These are phyloP conservation scores for Oryzaephilus surinamensis DNA, from an alignment of 1,140 invertebrate genomes.

Conservation along the genomic window DNA sequence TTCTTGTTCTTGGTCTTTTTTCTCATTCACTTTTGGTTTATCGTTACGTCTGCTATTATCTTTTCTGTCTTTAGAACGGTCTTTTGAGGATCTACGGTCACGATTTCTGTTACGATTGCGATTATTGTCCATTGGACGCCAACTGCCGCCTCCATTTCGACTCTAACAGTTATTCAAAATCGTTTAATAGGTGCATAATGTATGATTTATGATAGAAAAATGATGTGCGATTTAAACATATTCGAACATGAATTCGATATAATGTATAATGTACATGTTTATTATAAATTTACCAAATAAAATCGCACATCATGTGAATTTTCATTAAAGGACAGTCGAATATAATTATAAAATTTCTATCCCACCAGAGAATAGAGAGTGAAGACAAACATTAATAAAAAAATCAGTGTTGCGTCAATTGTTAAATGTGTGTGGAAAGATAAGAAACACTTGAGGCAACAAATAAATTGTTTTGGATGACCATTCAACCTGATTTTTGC, in stretches of 20 bases:
- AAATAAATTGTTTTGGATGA: slow-evolving; percentile 8
- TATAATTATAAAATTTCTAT: too few relatives aligned
- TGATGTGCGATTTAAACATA: too few relatives aligned
- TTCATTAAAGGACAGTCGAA: too few relatives aligned
- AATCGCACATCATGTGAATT: too few relatives aligned
- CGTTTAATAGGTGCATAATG: too few relatives aligned
- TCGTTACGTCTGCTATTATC: slow-evolving; percentile 8
- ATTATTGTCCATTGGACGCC: slow-evolving; percentile 12
- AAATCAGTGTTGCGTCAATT: slow-evolving; percentile 12
- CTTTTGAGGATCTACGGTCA: background rate
- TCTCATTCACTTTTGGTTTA: slow-evolving; percentile 1
- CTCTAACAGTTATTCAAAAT: slow-evolving; percentile 7
- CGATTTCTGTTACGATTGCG: slow-evolving; percentile 3
- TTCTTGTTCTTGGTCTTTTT: slow-evolving; percentile 9
- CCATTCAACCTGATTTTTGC: slow-evolving; percentile 5
- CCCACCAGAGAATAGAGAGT: too few relatives aligned
- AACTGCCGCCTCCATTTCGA: slow-evolving; percentile 12
- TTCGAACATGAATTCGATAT: too few relatives aligned
- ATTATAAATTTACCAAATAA: too few relatives aligned
- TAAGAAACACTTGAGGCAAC: slow-evolving; percentile 16
- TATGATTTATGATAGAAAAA: too few relatives aligned
- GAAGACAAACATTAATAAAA: background rate
- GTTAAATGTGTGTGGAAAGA: slow-evolving; percentile 5
- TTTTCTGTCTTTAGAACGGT: slow-evolving; percentile 10
- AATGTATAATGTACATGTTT: too few relatives aligned